Conservation (phyloP, 1,140 invertebrate genomes). For the Camponotus floridanus region DNA sequence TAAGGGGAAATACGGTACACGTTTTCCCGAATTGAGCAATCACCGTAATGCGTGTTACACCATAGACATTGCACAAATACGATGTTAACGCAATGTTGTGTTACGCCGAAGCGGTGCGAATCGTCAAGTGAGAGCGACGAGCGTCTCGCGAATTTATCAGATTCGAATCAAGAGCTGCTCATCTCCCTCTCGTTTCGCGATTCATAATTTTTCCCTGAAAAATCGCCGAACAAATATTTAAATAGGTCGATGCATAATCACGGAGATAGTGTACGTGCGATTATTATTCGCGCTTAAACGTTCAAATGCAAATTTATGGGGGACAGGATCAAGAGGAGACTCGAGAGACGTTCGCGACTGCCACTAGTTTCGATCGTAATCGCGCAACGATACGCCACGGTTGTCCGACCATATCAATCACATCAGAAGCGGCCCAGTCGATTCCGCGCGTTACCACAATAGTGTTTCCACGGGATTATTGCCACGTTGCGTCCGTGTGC, state of each 20-base stretch:
- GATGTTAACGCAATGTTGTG: constrained; percentile 60
- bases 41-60: constrained; percentile 58
- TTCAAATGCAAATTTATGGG: neutral
- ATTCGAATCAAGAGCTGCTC: neutral
- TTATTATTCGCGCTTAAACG: neutral
- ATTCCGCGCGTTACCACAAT: constrained; percentile 62
- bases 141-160: constrained; percentile 16
- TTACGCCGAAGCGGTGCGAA: constrained; percentile 42
- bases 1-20: constrained; percentile 24
- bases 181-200: neutral
- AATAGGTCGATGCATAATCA: neutral
- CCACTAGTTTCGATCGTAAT: constrained; percentile 55
- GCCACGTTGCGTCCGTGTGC: constrained; percentile 45
- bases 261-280: too few relatives aligned
- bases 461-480: constrained; percentile 62
- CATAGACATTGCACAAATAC: constrained; percentile 62
- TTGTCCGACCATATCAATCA: constrained; percentile 64
- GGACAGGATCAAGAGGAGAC: neutral
- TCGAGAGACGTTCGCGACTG: constrained; percentile 20
- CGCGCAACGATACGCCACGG: constrained; percentile 60
- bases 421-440: constrained; percentile 61
- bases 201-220: neutral
- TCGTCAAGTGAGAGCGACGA: constrained; percentile 24
- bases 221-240: neutral
- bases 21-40: constrained; percentile 55